Evolutionary conservation across 1,140 invertebrate species (phyloP), one percentile per base, ranked within the genome.

Genomic region (Zaprionus capensis): DNA sequence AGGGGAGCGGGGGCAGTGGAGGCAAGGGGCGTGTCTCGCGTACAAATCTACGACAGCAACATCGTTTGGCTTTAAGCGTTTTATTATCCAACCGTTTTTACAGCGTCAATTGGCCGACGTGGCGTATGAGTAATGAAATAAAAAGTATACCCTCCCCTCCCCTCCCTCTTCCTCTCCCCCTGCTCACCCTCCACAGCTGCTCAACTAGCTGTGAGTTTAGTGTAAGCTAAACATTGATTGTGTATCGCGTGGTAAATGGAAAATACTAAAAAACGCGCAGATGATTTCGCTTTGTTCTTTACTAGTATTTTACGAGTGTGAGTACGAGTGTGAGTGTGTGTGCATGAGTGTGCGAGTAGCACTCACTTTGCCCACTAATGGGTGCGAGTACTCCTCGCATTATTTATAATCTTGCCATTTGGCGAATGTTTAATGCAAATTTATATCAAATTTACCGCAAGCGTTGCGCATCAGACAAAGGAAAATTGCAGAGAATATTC

Each of bases 81-180:
- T 80, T 78, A 81, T 71, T 76, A 85, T 63, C 67, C 49, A 70
- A 70, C 66, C 51, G 36, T 64, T 64, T 65, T 65, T 69, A 76
- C 70, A 83, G 66, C 67, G 53, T 68, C 78, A 71, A 59, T 65
- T 74, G 74, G 66, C 62, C 76, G 72, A 82, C 83, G 57, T 61
- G 80, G 64, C 83, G 82, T 86, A 86, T 86, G 72, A 66, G 83
- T 66, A 86, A 80, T 86, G 58, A 31, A 62, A 62, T 51, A 51
- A 51, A 51, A 51, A 24, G 46, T 24, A 20, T 51, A 7, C 46
- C 20, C 20, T 28, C 1, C 26, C 26, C 28, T 28, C 6, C 26
- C 26, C 26, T 28, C 14, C 14, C 38, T 4, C 15, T 7, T 2
- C 22, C 44, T 15, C n/a, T 34, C 62, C 34, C 59, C n/a, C 55